Evolutionary conservation across 2,113 vertebrate species (phyloP).

Genomic region (Copsychus sechellarum): DNA sequence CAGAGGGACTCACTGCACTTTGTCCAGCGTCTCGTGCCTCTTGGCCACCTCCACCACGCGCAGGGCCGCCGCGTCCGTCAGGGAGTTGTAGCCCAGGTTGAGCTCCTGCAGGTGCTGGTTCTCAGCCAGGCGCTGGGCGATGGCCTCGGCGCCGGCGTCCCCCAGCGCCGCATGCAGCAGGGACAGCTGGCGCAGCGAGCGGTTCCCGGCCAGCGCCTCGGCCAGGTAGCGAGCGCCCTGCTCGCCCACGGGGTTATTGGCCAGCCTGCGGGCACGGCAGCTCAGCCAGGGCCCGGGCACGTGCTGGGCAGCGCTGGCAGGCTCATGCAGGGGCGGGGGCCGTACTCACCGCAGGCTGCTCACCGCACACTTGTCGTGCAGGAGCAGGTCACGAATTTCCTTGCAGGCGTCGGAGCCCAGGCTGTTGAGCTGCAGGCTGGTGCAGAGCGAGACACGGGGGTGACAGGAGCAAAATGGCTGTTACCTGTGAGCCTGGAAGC

Average conservation of each 20-base stretch:
- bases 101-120: conserved; percentile 84
- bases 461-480: background rate
- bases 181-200: conserved; percentile 80
- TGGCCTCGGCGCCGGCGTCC: conserved; percentile 75
- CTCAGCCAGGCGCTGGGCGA: conserved; percentile 76
- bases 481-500: background rate
- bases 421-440: conserved; percentile 91
- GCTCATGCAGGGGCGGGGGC: background rate
- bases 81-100: conserved; percentile 92
- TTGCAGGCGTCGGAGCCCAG: conserved; percentile 87
- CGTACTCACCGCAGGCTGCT: conserved; percentile 75
- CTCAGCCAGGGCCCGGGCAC: background rate
- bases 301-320: background rate
- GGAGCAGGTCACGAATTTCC: conserved; percentile 84
- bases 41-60: conserved; percentile 84
- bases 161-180: conserved; percentile 88
- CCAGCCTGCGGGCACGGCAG: conserved; percentile 76
- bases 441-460: background rate
- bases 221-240: conserved; percentile 76
- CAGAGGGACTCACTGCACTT: conserved; percentile 81
- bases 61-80: conserved; percentile 83
- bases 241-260: conserved; percentile 84
- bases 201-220: conserved; percentile 82
- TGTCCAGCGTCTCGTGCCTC: conserved; percentile 80
- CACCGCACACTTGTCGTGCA: conserved; percentile 83